Evolutionary conservation across 2,888 invertebrate genomes (phyloP).

Genomic region (Flabesymbios commensalis): DNA sequence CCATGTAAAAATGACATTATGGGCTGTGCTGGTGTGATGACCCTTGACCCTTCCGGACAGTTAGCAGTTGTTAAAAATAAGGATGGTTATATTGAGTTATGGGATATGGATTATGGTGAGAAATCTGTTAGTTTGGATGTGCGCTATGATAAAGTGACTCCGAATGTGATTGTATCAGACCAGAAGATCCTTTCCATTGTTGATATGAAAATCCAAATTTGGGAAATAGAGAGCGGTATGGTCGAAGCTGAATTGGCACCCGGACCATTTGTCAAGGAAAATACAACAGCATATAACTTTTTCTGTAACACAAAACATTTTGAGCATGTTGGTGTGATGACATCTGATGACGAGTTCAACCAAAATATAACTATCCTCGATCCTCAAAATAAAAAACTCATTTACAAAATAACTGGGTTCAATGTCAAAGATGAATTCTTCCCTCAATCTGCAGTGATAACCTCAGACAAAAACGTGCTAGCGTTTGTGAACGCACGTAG

Average conservation of each 20-base stretch:
- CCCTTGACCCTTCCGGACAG: slow-evolving; percentile 3
- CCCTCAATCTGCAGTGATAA: slow-evolving; percentile 17
- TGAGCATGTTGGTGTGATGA: slow-evolving; percentile 11
- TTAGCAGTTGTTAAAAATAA: slow-evolving; percentile 22
- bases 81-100: slow-evolving; percentile 24
- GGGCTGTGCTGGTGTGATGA: slow-evolving; percentile 18
- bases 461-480: not conserved
- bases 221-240: slow-evolving; percentile 22
- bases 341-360: slow-evolving; percentile 30
- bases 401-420: slow-evolving; percentile 11
- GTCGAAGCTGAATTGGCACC: slow-evolving; percentile 5
- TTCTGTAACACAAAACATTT: slow-evolving; percentile 18
- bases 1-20: slow-evolving; percentile 20
- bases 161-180: slow-evolving; percentile 20
- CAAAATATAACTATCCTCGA: slow-evolving; percentile 20
- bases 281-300: slow-evolving; percentile 1
- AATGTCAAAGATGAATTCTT: slow-evolving; percentile 32
- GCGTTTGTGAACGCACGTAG: slow-evolving; percentile 21
- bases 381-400: not conserved
- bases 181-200: slow-evolving; percentile 9
- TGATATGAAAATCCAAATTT: slow-evolving; percentile 2
- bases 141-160: slow-evolving; percentile 17
- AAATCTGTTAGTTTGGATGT: slow-evolving; percentile 9
- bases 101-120: slow-evolving; percentile 25
- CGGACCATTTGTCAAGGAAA: slow-evolving; percentile 1